Base-by-base conservation (phyloP, 2,113 vertebrate species). In the Pipa parva region DNA sequence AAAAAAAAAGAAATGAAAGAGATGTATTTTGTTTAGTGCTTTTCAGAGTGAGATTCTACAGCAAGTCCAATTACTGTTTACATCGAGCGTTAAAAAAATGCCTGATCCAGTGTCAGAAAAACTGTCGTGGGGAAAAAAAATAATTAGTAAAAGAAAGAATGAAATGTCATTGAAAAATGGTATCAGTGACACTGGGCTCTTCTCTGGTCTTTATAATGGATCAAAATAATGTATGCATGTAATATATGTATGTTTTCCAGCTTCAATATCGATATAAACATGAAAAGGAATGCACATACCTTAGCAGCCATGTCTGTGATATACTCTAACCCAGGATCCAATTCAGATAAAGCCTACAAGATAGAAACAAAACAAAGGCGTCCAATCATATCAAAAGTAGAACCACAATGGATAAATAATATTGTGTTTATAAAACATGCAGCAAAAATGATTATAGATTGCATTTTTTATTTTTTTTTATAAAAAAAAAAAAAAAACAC, bases 311-410 rank as follows among this genome's bases (percentile, higher is more conserved):
- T 68, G 52, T 97, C 92, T 8, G 92, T 93, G 79, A 98, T 89
- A 63, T 97, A 93, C 7, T 77, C 76, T 56, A 98, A 76, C 3
- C 79, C 83, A 56, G 71, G 76, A 5, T 97, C 88, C 82, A 95
- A 83, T 63, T 95, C 92, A 48, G 92, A 93, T 67, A 98, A 83
- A 55, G 85, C 91, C 97, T 99, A 65, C 27, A 69, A 69, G 1
- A 56, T 15, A 31, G 48, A 46, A 33, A 10, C 39, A 42, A 42
- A 6, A n/a, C 15, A 42, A 60, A 26, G 24, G 6, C 26, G 10
- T 3, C 7, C 46, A 49, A 20, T 7, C 20, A 49, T 26, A 6
- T 27, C 4, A 52, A 13, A 11, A 17, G 7, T 10, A 10, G 1
- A 25, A 22, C 18, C 3, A 50, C 11, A 50, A 24, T 7, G 21